A percentile compares a stretch with the other conserved stretches of the same genome.
Conservation (phyloP, 1,140 invertebrate genomes). For the Drosophila kikkawai region DNA sequence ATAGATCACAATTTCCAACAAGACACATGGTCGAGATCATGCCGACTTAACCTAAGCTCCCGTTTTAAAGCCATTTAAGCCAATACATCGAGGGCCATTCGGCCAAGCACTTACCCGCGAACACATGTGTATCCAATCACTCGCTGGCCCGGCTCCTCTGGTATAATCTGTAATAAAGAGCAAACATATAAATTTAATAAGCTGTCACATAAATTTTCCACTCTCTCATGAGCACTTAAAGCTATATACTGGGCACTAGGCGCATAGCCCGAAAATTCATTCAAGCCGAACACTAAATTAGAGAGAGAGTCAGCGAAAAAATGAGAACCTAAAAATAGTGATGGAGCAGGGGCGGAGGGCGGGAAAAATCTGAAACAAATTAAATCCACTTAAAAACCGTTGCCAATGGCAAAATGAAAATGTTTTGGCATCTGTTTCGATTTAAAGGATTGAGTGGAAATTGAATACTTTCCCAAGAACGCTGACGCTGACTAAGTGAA, state of each 20-base stretch:
- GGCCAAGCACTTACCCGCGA: conserved; percentile 57
- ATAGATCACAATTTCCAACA: conserved; percentile 12
- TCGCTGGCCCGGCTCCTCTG: conserved; percentile 33
- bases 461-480: conserved; percentile 65
- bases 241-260: conserved; percentile 27
- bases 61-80: conserved; percentile 38
- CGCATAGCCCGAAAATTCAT: conserved; percentile 20
- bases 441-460: conserved; percentile 78
- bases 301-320: conserved; percentile 33
- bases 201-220: conserved; percentile 72
- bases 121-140: conserved; percentile 69
- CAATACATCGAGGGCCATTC: conserved; percentile 13
- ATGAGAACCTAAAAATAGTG: conserved; percentile 64
- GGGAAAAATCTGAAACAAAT: conserved; percentile 35
- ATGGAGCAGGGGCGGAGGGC: neutral
- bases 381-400: conserved; percentile 55
- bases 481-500: conserved; percentile 70
- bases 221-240: conserved; percentile 68
- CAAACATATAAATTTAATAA: conserved; percentile 81
- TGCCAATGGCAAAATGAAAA: conserved; percentile 56
- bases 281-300: conserved; percentile 63
- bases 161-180: conserved; percentile 79
- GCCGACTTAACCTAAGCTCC: conserved; percentile 29
- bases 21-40: conserved; percentile 36
- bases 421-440: conserved; percentile 78